phyloP scores from a whole-genome alignment of 2,797 vertebrate species.

The Capromys pilorides region DNA sequence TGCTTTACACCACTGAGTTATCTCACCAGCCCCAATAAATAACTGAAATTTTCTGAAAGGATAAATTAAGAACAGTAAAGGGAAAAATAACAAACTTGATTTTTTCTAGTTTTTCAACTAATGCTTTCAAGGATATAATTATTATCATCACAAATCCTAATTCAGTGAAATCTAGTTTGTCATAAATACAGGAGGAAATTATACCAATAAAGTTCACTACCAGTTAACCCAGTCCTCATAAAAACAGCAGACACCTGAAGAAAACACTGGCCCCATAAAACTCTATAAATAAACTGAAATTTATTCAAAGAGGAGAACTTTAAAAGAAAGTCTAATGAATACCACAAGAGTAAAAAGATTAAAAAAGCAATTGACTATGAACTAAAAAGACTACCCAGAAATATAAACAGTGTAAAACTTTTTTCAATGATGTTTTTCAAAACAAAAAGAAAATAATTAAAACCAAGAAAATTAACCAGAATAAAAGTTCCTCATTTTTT shows the following conservation, averaged over 20 bases:
- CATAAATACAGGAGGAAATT: background rate
- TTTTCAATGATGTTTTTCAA: conserved; percentile 42
- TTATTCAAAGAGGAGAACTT: background rate
- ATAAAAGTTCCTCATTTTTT: background rate
- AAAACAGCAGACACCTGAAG: background rate
- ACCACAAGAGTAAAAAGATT: conserved; percentile 15
- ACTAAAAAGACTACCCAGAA: conserved; percentile 19
- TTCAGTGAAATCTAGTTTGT: background rate
- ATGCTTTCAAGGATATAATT: conserved; percentile 19
- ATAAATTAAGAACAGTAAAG: background rate
- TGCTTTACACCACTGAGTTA: no score
- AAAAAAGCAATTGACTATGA: background rate
- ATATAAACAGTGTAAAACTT: conserved; percentile 39
- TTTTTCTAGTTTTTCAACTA: conserved; percentile 51
- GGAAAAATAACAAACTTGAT: background rate
- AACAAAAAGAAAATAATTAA: background rate
- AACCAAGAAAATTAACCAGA: conserved; percentile 3
- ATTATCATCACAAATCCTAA: background rate
- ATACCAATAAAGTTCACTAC: background rate
- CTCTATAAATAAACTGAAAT: background rate
- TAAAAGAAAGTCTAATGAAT: background rate
- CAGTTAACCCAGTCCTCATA: background rate
- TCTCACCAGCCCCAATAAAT: no score
- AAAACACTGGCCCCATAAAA: background rate
- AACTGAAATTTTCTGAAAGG: background rate